Evolutionary conservation across 2,888 invertebrate species (phyloP).

Genomic region (Scaptomyza cyrtandrae): DNA sequence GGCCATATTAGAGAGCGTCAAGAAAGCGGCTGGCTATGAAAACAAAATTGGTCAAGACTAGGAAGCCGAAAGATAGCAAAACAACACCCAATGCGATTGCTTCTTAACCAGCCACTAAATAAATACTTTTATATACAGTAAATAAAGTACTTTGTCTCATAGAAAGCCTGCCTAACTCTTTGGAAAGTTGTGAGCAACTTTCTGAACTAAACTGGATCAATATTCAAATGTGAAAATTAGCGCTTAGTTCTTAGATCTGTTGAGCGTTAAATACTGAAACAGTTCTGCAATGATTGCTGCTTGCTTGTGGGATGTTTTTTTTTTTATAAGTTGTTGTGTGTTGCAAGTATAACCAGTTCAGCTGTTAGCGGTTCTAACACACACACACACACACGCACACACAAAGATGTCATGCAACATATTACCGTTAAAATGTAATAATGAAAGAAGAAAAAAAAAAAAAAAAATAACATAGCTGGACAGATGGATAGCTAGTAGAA

Average conservation of each 20-base stretch:
- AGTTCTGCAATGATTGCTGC: conserved; percentile 31
- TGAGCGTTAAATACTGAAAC: conserved; percentile 13
- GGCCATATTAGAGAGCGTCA: conserved; percentile 43
- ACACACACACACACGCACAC: conserved; percentile 12
- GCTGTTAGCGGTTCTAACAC: conserved; percentile 59
- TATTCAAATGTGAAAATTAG: conserved; percentile 51
- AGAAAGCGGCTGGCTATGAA: conserved; percentile 42
- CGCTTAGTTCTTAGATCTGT: conserved; percentile 24
- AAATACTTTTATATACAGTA: neutral
- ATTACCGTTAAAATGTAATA: conserved; percentile 78
- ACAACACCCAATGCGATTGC: conserved; percentile 34
- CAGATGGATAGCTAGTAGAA: conserved; percentile 1
- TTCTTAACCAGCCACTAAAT: conserved; percentile 11
- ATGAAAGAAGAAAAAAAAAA: conserved; percentile 43
- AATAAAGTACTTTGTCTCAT: conserved; percentile 20
- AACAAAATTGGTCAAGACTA: conserved; percentile 49
- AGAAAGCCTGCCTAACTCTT: conserved; percentile 54
- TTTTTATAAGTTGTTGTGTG: neutral
- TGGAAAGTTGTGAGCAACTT: conserved; percentile 45
- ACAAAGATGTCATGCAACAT: conserved; percentile 64
- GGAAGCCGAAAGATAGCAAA: conserved; percentile 8
- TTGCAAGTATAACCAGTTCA: conserved; percentile 60
- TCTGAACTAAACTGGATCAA: conserved; percentile 39
- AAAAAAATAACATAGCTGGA: conserved; percentile 1
- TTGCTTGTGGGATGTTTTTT: neutral